A percentile compares a stretch with the other conserved stretches of the same genome.
These are phyloP conservation scores for Carposina sasakii DNA, from an alignment of 1,140 invertebrate genomes.

Conservation along the genomic window DNA sequence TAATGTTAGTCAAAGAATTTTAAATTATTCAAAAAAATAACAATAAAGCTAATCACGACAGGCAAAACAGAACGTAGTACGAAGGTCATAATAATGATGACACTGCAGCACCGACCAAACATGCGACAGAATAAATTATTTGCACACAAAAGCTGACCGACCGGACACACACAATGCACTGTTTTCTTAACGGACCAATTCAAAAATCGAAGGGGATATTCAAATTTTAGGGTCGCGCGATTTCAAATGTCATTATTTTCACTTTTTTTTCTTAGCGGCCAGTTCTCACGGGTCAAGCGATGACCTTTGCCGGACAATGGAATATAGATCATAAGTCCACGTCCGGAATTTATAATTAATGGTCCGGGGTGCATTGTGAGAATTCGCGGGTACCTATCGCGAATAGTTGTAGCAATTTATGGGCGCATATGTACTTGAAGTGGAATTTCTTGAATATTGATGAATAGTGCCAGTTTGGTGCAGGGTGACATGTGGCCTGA, in stretches of 20 bases:
- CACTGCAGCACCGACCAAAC: constrained; percentile 33
- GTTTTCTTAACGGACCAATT: constrained; percentile 56
- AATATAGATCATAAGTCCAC: constrained; percentile 44
- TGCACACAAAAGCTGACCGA: constrained; percentile 50
- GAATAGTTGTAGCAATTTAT: constrained; percentile 51
- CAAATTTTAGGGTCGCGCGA: constrained; percentile 67
- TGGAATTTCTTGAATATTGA: constrained; percentile 67
- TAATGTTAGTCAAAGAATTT: no score
- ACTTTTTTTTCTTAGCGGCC: constrained; percentile 39
- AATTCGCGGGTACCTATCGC: constrained; percentile 58
- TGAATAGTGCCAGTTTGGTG: constrained; percentile 28
- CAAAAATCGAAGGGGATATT: constrained; percentile 50
- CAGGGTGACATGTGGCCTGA: constrained; percentile 32
- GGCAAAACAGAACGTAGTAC: constrained; percentile 3
- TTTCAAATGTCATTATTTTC: constrained; percentile 55
- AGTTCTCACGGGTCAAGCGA: constrained; percentile 66
- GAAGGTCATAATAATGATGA: constrained; percentile 64
- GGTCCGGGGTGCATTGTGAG: constrained; percentile 42
- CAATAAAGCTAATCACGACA: no score
- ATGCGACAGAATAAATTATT: constrained; percentile 62
- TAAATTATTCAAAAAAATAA: no score
- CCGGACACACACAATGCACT: constrained; percentile 40
- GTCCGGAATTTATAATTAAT: constrained; percentile 67
- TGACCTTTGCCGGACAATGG: constrained; percentile 60
- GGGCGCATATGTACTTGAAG: constrained; percentile 48